A percentile compares a stretch with the other conserved stretches of the same genome.
These are phyloP conservation scores for Ispidina picta DNA, from an alignment of 2,797 vertebrate species.

Conservation along the genomic window DNA sequence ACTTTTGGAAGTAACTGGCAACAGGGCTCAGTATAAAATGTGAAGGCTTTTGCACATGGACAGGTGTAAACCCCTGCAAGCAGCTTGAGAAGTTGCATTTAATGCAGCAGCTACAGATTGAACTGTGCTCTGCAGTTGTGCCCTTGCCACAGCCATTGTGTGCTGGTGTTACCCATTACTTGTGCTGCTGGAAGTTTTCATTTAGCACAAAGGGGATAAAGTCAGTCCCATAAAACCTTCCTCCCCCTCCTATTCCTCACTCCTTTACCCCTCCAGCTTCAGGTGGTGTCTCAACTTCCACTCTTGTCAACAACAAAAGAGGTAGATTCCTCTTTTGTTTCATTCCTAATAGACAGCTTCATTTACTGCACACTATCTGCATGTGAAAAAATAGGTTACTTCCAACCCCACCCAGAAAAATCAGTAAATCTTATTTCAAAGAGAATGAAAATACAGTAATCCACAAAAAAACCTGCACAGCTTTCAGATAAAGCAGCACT, in stretches of 20 bases:
- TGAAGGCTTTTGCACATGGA: neutral
- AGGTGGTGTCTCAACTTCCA: neutral
- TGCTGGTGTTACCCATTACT: neutral
- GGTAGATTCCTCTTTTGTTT: neutral
- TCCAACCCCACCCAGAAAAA: neutral
- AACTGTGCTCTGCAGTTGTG: neutral
- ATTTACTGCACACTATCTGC: neutral
- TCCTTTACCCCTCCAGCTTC: neutral
- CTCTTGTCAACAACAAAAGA: neutral
- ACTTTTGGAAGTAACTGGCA: neutral
- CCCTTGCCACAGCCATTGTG: neutral
- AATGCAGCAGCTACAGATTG: neutral
- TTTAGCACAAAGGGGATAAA: neutral
- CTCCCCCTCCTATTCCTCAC: neutral
- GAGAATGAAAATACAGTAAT: neutral
- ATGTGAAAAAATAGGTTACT: slow-evolving; percentile 1
- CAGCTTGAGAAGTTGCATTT: neutral
- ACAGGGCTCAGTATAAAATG: neutral
- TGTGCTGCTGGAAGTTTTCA: neutral
- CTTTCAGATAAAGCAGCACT: neutral
- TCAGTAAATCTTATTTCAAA: neutral
- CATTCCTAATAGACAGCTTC: neutral
- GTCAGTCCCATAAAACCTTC: neutral
- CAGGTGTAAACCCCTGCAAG: neutral
- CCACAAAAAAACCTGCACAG: neutral